These are phyloP conservation scores for Mimas tiliae DNA, from an alignment of 2,888 invertebrate genomes.

Conservation along the genomic window DNA sequence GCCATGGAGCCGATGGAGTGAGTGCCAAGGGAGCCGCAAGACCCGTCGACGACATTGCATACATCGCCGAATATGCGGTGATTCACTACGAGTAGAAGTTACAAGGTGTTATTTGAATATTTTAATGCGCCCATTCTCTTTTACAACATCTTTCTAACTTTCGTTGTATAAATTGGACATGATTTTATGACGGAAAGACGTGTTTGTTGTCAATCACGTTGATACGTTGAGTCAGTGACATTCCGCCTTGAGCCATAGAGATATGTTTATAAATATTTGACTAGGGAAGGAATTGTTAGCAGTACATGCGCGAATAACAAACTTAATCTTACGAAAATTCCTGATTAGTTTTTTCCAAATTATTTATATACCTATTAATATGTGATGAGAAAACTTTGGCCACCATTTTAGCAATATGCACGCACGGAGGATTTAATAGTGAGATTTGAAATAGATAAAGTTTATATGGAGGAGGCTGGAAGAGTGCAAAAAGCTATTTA, in stretches of 20 bases:
- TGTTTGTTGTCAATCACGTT: constrained; percentile 4
- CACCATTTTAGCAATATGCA: no score
- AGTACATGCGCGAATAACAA: background rate
- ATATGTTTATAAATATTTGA: constrained; percentile 38
- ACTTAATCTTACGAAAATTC: background rate
- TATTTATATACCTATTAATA: no score
- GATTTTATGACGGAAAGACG: constrained; percentile 10
- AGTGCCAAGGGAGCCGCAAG: constrained; percentile 61
- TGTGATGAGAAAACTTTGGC: no score
- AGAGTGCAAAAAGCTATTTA: no score
- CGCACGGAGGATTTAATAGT: no score
- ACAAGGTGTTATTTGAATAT: constrained; percentile 51
- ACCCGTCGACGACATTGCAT: constrained; percentile 70
- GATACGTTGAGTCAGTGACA: constrained; percentile 10
- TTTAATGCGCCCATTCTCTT: no score
- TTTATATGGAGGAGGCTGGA: no score
- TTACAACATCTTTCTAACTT: constrained; percentile 8
- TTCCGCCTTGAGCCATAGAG: constrained; percentile 25
- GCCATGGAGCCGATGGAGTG: constrained; percentile 69
- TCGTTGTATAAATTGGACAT: constrained; percentile 10
- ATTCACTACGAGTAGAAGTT: constrained; percentile 68
- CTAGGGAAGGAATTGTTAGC: constrained; percentile 35
- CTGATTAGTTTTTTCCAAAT: background rate
- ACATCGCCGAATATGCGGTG: constrained; percentile 62
- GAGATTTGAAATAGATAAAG: no score